Evolutionary conservation across 2,888 invertebrate genomes (phyloP).

Genomic region (Metacarcinus magister): DNA sequence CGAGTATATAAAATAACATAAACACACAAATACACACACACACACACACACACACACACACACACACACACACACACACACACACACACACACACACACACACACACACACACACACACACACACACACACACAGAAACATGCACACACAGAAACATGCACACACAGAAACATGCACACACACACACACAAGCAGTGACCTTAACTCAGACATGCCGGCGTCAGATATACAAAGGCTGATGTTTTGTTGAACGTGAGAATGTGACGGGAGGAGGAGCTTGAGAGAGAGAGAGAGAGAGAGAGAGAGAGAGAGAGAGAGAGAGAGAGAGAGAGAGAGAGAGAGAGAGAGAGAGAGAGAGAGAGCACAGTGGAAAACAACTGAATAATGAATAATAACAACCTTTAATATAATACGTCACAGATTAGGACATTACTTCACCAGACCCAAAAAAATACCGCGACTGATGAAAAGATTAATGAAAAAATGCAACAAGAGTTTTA

Average conservation of each 20-base stretch:
- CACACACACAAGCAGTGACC: background rate
- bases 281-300: background rate
- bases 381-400: background rate
- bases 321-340: constrained; percentile 40
- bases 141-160: background rate
- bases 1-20: too few species aligned
- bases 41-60: background rate
- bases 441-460: background rate
- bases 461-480: too few species aligned
- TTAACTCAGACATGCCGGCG: constrained; percentile 17
- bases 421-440: background rate
- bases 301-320: constrained; percentile 14
- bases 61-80: too few species aligned
- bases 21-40: too few species aligned
- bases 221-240: background rate
- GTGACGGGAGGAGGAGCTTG: background rate
- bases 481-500: too few species aligned
- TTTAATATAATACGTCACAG: background rate
- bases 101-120: constrained; percentile 37
- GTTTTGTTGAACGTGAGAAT: constrained; percentile 36
- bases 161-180: background rate
- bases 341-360: background rate
- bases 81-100: background rate
- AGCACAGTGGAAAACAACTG: background rate
- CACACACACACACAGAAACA: constrained; percentile 35